Evolutionary conservation across 2,113 vertebrate species (phyloP), one percentile per base, ranked within the genome.

Genomic region (Oncorhynchus gorbuscha): DNA sequence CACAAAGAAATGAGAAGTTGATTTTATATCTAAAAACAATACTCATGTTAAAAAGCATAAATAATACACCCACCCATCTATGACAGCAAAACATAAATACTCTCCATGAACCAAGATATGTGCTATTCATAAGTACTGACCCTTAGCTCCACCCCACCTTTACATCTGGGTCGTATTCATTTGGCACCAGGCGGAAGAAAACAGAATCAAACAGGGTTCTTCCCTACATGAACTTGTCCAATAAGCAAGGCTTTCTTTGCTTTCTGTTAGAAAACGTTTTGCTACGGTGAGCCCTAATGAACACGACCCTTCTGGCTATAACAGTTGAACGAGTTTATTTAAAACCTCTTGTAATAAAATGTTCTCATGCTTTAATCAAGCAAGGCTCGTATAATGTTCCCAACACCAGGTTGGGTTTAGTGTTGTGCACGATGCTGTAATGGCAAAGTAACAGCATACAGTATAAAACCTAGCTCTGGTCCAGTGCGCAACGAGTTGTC

Each of bases 331-430:
- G 5, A 18, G 51, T 73, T 65, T 28, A 79, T 35, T 64, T 69
- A 66, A 70, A 84, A 88, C 84, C 85, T 72, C 70, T 71, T 88
- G 58, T 89, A 86, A 78, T 84, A 84, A 93, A 91, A 88, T 86
- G 74, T 62, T 62, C 59, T 84, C 77, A 87, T 87, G 79, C 84
- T 81, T 35, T 79, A 73, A 81, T 45, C 79, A 75, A 81, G 74
- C 83, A 85, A 85, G 87, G 86, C 83, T 87, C 84, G 16, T 55
- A 18, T 55, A 55, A 73, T 62, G 84, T 66, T 85, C 83, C 91
- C 87, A 91, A 92, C 90, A 76, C 89, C 90, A 90, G 89, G 90
- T 73, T 87, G 91, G 91, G 81, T 76, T 18, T 73, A 79, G 86
- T 88, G 78, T 82, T 88, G 86, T 88, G 89, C 88, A 92, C 86